A percentile compares a stretch with the other conserved stretches of the same genome.
These are phyloP conservation scores for Brachyopa scutellaris DNA, from an alignment of 2,888 invertebrate species.

Conservation along the genomic window DNA sequence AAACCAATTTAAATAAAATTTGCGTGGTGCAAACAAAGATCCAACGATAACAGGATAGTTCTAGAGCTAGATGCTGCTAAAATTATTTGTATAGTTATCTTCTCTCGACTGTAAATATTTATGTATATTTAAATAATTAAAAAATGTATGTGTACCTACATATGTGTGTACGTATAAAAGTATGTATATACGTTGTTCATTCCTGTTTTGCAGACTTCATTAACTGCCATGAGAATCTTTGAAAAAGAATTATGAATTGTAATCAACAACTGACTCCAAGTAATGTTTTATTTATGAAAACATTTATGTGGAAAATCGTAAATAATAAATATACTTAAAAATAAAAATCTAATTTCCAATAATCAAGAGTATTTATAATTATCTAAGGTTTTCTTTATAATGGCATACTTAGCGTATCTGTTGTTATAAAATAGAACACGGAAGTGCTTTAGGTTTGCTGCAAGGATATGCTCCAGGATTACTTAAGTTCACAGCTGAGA, in stretches of 20 bases:
- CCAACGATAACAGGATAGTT: conserved; percentile 2
- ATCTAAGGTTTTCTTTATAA: too few relatives aligned
- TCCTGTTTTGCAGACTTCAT: conserved; percentile 68
- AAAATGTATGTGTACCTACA: conserved; percentile 8
- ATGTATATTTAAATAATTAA: conserved; percentile 43
- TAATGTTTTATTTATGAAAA: conserved; percentile 49
- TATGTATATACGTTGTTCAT: conserved; percentile 63
- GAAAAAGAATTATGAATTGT: conserved; percentile 31
- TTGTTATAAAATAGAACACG: too few relatives aligned
- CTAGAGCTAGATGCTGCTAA: conserved; percentile 2
- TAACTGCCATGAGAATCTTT: conserved; percentile 63
- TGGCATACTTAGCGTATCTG: too few relatives aligned
- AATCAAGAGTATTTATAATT: too few relatives aligned
- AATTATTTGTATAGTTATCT: conserved; percentile 6
- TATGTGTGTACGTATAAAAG: conserved; percentile 13
- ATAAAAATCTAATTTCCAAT: conserved; percentile 47
- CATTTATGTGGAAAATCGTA: conserved; percentile 34
- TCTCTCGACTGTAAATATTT: conserved; percentile 60
- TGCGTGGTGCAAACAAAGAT: conserved; percentile 32
- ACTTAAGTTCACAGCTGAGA: too few relatives aligned
- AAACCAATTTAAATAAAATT: conserved; percentile 11
- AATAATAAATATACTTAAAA: conserved; percentile 49
- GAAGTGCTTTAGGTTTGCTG: too few relatives aligned
- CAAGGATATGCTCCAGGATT: too few relatives aligned
- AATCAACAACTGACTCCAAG: conserved; percentile 31